Conservation (phyloP, 1,140 invertebrate genomes). For the Drepana arcuata region DNA sequence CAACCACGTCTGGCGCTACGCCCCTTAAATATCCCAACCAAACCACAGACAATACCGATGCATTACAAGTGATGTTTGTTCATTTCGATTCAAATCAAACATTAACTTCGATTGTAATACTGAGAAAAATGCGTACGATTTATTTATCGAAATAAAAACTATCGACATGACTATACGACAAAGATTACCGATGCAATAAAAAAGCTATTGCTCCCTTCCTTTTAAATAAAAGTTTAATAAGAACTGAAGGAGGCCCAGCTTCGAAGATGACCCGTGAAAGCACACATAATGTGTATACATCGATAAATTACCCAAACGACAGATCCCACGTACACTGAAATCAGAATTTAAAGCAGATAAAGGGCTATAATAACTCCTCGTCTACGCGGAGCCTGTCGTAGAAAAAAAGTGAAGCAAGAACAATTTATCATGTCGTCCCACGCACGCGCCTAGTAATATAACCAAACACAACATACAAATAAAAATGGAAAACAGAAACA, state of each 20-base stretch:
- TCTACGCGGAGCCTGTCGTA: slow-evolving; percentile 53
- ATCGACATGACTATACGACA: too few relatives aligned
- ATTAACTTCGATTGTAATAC: too few relatives aligned
- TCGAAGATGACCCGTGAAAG: slow-evolving; percentile 3
- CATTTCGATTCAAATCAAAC: slow-evolving; percentile 32
- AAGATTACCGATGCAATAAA: slow-evolving; percentile 22
- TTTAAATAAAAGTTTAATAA: slow-evolving; percentile 27
- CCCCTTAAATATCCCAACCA: slow-evolving; percentile 30
- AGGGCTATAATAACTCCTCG: slow-evolving; percentile 42
- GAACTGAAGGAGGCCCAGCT: slow-evolving; percentile 18
- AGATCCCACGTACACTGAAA: slow-evolving; percentile 34
- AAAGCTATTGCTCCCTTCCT: slow-evolving; percentile 31
- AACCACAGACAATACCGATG: slow-evolving; percentile 21
- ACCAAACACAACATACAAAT: slow-evolving; percentile 52
- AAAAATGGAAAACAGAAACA: slow-evolving; percentile 46
- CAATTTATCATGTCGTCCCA: slow-evolving; percentile 64
- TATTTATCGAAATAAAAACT: too few relatives aligned
- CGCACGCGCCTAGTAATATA: slow-evolving; percentile 54
- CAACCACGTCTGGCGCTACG: slow-evolving; percentile 36
- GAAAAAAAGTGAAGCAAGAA: slow-evolving; percentile 52
- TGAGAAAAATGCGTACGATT: too few relatives aligned
- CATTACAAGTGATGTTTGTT: slow-evolving; percentile 30
- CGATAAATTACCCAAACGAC: slow-evolving; percentile 27
- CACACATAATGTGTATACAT: too few relatives aligned
- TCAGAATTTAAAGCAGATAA: slow-evolving; percentile 42